Conservation (phyloP, 2,113 vertebrate species). For the Malurus alboscapulatus region DNA sequence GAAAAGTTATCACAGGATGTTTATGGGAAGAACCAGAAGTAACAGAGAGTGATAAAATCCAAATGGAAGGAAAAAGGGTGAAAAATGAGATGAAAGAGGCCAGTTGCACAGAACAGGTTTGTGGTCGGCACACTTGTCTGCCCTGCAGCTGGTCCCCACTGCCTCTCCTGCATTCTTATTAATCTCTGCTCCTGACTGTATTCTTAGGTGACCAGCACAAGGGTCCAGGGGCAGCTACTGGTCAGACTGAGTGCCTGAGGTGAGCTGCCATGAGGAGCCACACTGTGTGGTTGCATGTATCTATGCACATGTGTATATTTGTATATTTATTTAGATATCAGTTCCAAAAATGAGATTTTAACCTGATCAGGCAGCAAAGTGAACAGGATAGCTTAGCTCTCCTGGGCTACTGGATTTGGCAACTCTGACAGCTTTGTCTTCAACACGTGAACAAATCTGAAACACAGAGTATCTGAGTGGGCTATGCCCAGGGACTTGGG, state of each 20-base stretch:
- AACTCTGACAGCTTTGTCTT: neutral
- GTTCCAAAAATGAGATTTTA: neutral
- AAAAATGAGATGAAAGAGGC: neutral
- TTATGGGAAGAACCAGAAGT: neutral
- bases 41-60: neutral
- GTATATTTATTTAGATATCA: neutral
- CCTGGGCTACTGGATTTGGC: neutral
- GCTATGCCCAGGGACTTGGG: neutral
- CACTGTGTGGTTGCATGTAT: neutral
- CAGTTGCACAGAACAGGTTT: neutral
- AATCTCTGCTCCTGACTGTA: neutral
- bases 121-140: neutral
- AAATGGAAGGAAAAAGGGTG: neutral
- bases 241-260: neutral
- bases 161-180: neutral
- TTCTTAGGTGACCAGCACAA: neutral
- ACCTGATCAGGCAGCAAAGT: neutral
- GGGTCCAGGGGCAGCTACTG: neutral
- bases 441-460: neutral
- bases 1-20: neutral
- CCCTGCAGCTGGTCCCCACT: neutral
- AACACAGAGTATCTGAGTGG: neutral
- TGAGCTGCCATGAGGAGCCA: neutral
- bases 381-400: neutral
- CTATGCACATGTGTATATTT: neutral